Conservation (phyloP, 1,140 invertebrate genomes). For the Cataglyphis hispanica region DNA sequence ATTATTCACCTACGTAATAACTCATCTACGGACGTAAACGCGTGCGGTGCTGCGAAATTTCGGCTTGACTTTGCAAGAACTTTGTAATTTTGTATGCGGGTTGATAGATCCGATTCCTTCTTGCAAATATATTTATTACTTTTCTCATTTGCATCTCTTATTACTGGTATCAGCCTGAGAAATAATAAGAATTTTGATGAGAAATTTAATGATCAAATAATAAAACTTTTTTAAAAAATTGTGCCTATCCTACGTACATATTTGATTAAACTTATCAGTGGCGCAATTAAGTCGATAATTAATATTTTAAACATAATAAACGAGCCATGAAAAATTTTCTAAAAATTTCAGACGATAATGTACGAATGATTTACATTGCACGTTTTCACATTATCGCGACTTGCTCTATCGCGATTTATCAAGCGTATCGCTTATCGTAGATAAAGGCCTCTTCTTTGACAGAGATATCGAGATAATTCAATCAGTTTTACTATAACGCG, state of each 20-base stretch:
- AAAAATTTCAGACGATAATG: no score
- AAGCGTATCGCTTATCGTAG: neutral
- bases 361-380: neutral
- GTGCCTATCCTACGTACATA: no score
- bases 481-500: neutral
- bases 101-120: neutral
- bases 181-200: neutral
- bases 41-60: constrained; percentile 30
- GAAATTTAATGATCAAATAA: no score
- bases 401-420: neutral
- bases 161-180: neutral
- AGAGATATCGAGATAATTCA: neutral
- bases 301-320: no score
- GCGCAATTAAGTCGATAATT: no score
- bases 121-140: neutral
- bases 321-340: no score
- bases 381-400: neutral
- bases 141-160: constrained; percentile 38
- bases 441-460: neutral
- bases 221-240: neutral
- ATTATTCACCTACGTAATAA: constrained; percentile 49
- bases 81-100: constrained; percentile 22
- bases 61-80: neutral
- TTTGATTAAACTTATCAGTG: neutral
- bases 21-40: constrained; percentile 47